These are phyloP conservation scores for Atractosteus spatula DNA, from an alignment of 2,113 vertebrate genomes.

Conservation along the genomic window DNA sequence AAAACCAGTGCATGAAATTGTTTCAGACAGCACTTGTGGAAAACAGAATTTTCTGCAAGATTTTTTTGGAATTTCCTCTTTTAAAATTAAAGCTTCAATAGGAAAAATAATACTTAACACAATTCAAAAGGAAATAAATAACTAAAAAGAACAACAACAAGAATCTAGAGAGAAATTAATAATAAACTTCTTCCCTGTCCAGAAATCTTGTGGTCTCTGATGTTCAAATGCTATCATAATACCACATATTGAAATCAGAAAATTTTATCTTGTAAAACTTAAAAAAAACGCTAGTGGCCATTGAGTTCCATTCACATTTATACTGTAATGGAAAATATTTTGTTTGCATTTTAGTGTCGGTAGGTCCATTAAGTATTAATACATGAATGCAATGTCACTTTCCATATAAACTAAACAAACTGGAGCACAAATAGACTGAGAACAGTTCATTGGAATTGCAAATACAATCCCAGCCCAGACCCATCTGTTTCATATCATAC, in stretches of 20 bases:
- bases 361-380: background rate
- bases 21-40: no score
- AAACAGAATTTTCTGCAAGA: no score
- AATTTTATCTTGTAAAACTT: background rate
- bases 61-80: no score
- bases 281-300: background rate
- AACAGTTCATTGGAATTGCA: background rate
- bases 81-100: no score
- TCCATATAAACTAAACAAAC: background rate
- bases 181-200: no score
- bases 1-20: no score
- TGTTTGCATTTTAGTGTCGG: background rate
- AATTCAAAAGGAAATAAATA: no score
- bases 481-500: background rate
- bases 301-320: background rate
- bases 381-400: background rate
- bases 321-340: conserved; percentile 9
- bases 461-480: background rate
- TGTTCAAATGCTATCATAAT: background rate
- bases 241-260: background rate
- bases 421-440: background rate
- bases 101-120: no score
- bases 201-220: no score
- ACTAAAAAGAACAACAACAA: no score
- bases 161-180: no score